A percentile compares a stretch with the other conserved stretches of the same genome.
phyloP scores from a whole-genome alignment of 2,888 invertebrate species.

The Drosophila ustulata region DNA sequence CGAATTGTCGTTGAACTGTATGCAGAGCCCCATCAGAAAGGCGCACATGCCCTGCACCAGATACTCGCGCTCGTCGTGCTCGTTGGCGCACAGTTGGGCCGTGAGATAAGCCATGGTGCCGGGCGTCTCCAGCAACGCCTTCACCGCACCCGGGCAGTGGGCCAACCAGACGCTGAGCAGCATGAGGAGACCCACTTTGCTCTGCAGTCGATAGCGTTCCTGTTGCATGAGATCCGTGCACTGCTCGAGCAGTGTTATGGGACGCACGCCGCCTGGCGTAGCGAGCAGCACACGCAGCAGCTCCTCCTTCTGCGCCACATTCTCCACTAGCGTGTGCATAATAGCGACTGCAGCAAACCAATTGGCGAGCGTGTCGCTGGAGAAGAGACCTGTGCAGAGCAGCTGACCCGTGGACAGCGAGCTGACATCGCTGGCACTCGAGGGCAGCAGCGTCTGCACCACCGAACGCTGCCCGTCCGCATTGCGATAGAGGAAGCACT shows the following conservation, averaged over 20 bases:
- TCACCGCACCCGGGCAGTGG: slow-evolving; percentile 93
- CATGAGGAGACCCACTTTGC: slow-evolving; percentile 95
- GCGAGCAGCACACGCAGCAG: slow-evolving; percentile 95
- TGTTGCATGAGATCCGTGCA: slow-evolving; percentile 94
- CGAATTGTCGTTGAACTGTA: slow-evolving; percentile 94
- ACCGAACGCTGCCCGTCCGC: slow-evolving; percentile 94
- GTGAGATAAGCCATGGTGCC: slow-evolving; percentile 94
- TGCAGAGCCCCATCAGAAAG: slow-evolving; percentile 96
- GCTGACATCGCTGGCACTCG: slow-evolving; percentile 90
- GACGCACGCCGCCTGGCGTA: slow-evolving; percentile 92
- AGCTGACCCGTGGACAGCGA: slow-evolving; percentile 93
- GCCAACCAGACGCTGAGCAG: slow-evolving; percentile 95
- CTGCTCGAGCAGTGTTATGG: slow-evolving; percentile 95
- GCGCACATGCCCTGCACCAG: slow-evolving; percentile 95
- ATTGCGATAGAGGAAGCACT: slow-evolving; percentile 97
- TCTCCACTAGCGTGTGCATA: slow-evolving; percentile 95
- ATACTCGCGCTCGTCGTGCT: slow-evolving; percentile 96
- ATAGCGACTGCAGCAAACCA: slow-evolving; percentile 98
- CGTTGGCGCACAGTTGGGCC: slow-evolving; percentile 91
- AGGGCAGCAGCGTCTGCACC: slow-evolving; percentile 96
- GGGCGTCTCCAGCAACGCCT: slow-evolving; percentile 91
- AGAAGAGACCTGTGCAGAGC: slow-evolving; percentile 96
- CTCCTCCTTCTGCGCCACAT: slow-evolving; percentile 94
- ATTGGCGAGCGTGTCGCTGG: slow-evolving; percentile 93
- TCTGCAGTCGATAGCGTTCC: slow-evolving; percentile 88